Conservation (phyloP, 2,888 invertebrate species). For the Ischnura elegans region DNA sequence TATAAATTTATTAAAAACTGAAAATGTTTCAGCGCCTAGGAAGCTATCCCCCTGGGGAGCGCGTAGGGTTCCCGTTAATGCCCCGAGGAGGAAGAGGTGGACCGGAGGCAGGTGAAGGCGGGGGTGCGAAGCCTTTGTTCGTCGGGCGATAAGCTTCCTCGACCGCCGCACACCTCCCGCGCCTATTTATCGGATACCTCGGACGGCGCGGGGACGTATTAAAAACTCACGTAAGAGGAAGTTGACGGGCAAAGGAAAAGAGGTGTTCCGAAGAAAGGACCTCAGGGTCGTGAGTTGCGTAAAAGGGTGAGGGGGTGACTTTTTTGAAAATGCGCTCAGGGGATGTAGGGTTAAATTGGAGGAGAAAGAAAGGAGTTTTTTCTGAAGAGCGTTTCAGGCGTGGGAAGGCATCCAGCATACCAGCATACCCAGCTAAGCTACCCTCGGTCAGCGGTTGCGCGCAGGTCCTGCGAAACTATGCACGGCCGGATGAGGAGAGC, state of each 20-base stretch:
- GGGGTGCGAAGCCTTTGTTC: slow-evolving; percentile 32
- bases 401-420: not conserved
- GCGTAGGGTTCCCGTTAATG: no score
- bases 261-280: not conserved
- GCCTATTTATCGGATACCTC: slow-evolving; percentile 46
- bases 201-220: not conserved
- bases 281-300: not conserved
- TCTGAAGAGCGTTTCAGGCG: not conserved
- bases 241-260: not conserved
- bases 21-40: no score
- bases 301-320: not conserved
- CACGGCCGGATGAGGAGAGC: not conserved
- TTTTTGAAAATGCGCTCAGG: not conserved
- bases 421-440: no score
- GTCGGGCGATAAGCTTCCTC: slow-evolving; percentile 54
- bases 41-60: no score
- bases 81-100: not conserved
- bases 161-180: not conserved
- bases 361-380: not conserved
- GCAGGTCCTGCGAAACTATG: not conserved
- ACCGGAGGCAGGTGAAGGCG: not conserved
- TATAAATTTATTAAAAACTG: no score
- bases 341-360: not conserved
- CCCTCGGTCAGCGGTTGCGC: no score
- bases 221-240: not conserved